Conservation (phyloP, 2,888 invertebrate species). For the Imbricaverruca yamaguchii region DNA sequence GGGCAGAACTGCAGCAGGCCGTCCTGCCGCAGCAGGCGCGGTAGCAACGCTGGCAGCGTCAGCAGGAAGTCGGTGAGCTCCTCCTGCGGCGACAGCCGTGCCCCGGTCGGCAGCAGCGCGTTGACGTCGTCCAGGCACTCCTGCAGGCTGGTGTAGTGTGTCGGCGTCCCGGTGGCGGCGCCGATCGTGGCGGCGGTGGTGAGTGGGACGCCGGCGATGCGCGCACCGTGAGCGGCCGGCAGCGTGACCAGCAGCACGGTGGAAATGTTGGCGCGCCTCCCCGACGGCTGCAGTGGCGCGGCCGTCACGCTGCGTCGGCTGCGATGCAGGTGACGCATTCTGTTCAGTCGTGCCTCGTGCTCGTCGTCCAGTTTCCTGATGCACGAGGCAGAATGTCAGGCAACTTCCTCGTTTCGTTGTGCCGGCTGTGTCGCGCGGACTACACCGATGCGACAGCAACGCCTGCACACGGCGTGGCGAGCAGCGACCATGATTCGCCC, state of each 20-base stretch:
- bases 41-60: conserved; percentile 8
- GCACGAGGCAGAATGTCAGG: no score
- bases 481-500: no score
- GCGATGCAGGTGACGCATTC: background rate
- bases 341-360: background rate
- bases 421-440: no score
- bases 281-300: background rate
- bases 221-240: background rate
- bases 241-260: background rate
- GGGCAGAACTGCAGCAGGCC: conserved; percentile 4
- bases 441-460: no score
- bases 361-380: background rate
- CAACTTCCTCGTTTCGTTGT: no score
- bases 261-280: background rate
- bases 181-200: background rate
- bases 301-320: background rate
- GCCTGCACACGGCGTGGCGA: no score
- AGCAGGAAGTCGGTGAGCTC: conserved; percentile 1
- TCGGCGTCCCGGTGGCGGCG: background rate
- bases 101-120: background rate
- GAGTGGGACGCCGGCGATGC: background rate
- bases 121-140: conserved; percentile 10
- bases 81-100: background rate
- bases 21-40: background rate
- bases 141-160: conserved; percentile 7